Evolutionary conservation across 1,140 invertebrate species (phyloP), one percentile per base, ranked within the genome.

Genomic region (Camponotus floridanus): DNA sequence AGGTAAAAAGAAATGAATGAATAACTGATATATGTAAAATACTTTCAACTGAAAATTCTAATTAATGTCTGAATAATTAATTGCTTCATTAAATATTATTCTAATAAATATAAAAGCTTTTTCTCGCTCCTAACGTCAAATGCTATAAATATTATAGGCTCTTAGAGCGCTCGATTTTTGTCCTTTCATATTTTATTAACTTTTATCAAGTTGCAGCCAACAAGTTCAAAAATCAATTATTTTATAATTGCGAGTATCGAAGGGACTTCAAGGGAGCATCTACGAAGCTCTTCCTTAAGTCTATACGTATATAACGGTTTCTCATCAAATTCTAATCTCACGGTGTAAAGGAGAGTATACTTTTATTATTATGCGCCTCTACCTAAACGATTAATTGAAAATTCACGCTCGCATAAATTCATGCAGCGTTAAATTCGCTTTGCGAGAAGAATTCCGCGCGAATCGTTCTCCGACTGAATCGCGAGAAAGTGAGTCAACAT

Each of bases 131-230:
- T 45, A 2, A 21, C 4, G 0, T 42, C 15, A 76, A 64, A 18
- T 13, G 21, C 6, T 8, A 59, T 76, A 61, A 61, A 61, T 76
- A 76, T 61, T 26, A 3, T 33, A 76, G 21, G 15, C 15, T 51
- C 5, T 26, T 33, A n/a, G 64, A 61, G 9, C 45, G 26, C 48
- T 76, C 42, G 2, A 45, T 62, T 76, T 62, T 62, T 45, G 11
- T 31, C 42, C 45, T 1, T 21, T 45, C 11, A 48, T 48, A 64
- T 45, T 78, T 76, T 76, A 76, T 48, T 51, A 51, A 18, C 1
- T 51, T 51, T 62, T 76, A 76, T 78, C 31, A 64, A 78, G 15
- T 13, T 15, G 13, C 5, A 51, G n/a, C 39, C 26, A 78, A 48
- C 21, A 6, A 62, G 18, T 55, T 33, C 1, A 21, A 45, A 78